phyloP scores from a whole-genome alignment of 2,888 invertebrate species.

The Caenorhabditis uteleia region DNA sequence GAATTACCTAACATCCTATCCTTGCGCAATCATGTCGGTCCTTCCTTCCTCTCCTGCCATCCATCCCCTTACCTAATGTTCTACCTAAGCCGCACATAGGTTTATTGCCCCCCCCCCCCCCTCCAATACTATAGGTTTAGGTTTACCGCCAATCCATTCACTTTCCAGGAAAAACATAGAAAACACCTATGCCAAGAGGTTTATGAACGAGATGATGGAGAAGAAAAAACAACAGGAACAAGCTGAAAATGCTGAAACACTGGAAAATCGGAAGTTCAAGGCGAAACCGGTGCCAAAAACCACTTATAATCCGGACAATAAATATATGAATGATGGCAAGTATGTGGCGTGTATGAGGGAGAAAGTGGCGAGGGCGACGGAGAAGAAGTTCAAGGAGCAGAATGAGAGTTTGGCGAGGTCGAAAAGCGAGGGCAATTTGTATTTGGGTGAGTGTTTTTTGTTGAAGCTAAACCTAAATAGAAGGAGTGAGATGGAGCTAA shows the following conservation, averaged over 20 bases:
- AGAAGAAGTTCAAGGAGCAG: constrained; percentile 25
- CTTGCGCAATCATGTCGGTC: too few relatives aligned
- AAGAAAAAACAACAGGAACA: constrained; percentile 23
- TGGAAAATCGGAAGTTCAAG: constrained; percentile 26
- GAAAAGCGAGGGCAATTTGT: constrained; percentile 31
- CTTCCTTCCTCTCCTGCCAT: too few relatives aligned
- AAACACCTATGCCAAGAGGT: constrained; percentile 37
- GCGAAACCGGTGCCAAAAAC: constrained; percentile 45
- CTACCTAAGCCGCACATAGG: too few relatives aligned
- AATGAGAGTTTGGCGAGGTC: constrained; percentile 23
- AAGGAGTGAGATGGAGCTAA: background rate
- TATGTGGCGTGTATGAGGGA: constrained; percentile 37
- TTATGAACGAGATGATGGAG: constrained; percentile 16
- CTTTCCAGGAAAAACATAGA: constrained; percentile 27
- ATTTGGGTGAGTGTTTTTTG: background rate
- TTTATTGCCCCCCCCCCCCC: background rate
- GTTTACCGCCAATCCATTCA: background rate
- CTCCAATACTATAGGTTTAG: background rate
- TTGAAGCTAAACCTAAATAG: too few relatives aligned
- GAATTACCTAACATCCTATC: too few relatives aligned
- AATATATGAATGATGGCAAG: constrained; percentile 27
- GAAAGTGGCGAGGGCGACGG: constrained; percentile 25
- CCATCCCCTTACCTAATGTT: too few relatives aligned
- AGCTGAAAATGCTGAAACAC: background rate
- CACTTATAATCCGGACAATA: constrained; percentile 41